Base-by-base conservation (phyloP, 1,140 invertebrate species). In the Myzus persicae region DNA sequence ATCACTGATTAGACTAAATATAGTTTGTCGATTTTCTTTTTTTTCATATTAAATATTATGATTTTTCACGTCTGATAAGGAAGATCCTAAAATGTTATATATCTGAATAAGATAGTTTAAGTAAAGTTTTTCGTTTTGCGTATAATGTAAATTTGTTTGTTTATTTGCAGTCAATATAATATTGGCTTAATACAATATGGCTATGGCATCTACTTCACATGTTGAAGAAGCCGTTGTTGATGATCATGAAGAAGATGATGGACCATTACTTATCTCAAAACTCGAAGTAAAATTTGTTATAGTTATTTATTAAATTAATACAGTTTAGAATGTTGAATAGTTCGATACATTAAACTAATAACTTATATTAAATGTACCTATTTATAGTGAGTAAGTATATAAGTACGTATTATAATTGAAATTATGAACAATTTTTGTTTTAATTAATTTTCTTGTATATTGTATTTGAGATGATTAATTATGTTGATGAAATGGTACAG, bases 201-300 rank as follows among this genome's bases (percentile, higher is more conserved):
- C 93, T 40, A 91, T 91, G 67, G 46, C 59, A 7, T 51, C 84
- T 36, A 24, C 82, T 87, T 54, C 87, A 2, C n/a, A n/a, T n/a
- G 81, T 88, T 88, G 94, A 91, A 91, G 88, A 95, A 82, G 94
- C 95, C 40, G 94, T 95, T 42, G n/a, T 51, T 48, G 96, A 96
- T 54, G 96, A 96, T 94, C 96, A 96, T 91, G 94, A 95, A 44
- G 96, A 96, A n/a, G 96, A 96, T 94, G 96, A 95, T 95, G 96
- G 96, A 94, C 96, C 96, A 93, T 96, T 96, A 94, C 94, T 96
- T 51, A 96, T 97, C 18, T 95, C 94, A 82, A 97, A 96, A 95
- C 94, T 97, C 93, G 96, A 97, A 95, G 97, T 97, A 95, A 40
- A 36, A 26, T 54, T 89, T 2, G 31, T 95, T 44, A 54, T 93